Base-by-base conservation (phyloP, 2,113 vertebrate species). In the Malurus melanocephalus region DNA sequence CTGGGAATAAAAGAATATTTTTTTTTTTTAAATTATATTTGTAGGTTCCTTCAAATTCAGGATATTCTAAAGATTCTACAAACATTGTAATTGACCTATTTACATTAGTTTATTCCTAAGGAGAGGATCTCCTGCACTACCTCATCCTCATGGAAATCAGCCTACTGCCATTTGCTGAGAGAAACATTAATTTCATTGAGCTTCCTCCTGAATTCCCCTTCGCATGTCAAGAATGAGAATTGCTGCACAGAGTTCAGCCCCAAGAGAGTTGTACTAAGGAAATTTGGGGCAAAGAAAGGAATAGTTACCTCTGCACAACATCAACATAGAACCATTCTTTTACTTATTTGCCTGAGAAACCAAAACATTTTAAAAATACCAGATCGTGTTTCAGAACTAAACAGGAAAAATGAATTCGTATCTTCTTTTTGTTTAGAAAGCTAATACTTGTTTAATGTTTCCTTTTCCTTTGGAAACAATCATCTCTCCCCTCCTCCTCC, bases 141-240 rank as follows among this genome's bases (percentile, higher is more conserved):
- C 2, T 13, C 0, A 0, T 65, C 7, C 5, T 83, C 10, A 19
- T 6, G 23, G 17, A 73, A 80, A 66, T 38, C 23, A 72, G 4
- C 11, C 16, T 42, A 24, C n/a, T 42, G 22, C 8, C 7, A 26
- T 53, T 80, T 80, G 9, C 20, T 75, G 33, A 55, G 20, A 38
- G 66, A 77, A 80, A 8, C 11, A 67, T 7, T 13, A 64, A 5
- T 10, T 35, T 7, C 55, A 18, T 8, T 12, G 40, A 88, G 2
- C 3, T 43, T 71, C 10, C 11, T 64, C 24, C 46, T n/a, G 17
- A n/a, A 57, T 23, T 61, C 85, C 18, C 14, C 10, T 86, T 71
- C 38, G 52, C 5, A 11, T 8, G 8, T 48, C 27, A 30, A 48
- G 55, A 67, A 33, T 0, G 3, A 78, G 23, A 14, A 35, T 26